A percentile compares a stretch with the other conserved stretches of the same genome.
These are phyloP conservation scores for Limanda limanda DNA, from an alignment of 2,113 vertebrate genomes.

Conservation along the genomic window DNA sequence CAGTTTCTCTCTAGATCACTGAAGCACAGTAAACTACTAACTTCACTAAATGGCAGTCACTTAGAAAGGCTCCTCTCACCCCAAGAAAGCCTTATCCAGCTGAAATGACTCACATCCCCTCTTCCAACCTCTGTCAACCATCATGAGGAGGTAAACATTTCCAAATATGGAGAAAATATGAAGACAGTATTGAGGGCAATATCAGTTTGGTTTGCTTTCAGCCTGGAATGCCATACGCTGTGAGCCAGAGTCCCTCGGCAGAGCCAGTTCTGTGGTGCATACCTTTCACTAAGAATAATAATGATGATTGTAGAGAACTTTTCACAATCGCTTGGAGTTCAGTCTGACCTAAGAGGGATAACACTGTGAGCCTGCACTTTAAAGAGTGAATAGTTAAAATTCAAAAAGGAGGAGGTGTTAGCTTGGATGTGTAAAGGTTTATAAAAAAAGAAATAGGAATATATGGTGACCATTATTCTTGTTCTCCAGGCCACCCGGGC, in stretches of 20 bases:
- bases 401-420: neutral
- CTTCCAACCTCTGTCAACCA: slow-evolving; percentile 88
- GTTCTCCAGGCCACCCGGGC: neutral
- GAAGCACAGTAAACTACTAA: slow-evolving; percentile 51
- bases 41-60: slow-evolving; percentile 65
- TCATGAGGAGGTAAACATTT: slow-evolving; percentile 97
- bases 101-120: slow-evolving; percentile 84
- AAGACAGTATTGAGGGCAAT: slow-evolving; percentile 88
- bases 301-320: slow-evolving; percentile 64
- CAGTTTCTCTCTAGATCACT: slow-evolving; percentile 65
- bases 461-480: neutral
- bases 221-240: slow-evolving; percentile 82
- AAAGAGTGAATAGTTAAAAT: neutral
- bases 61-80: slow-evolving; percentile 69
- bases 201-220: slow-evolving; percentile 87
- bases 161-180: slow-evolving; percentile 97
- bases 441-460: neutral
- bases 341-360: slow-evolving; percentile 65
- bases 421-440: neutral
- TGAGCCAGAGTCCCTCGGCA: slow-evolving; percentile 78
- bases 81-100: slow-evolving; percentile 75
- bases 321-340: slow-evolving; percentile 60
- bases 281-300: slow-evolving; percentile 75
- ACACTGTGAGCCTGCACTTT: slow-evolving; percentile 9
- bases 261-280: slow-evolving; percentile 79